Evolutionary conservation across 2,797 vertebrate genomes (phyloP), one percentile per base, ranked within the genome.

Genomic region (Sardinella longiceps): DNA sequence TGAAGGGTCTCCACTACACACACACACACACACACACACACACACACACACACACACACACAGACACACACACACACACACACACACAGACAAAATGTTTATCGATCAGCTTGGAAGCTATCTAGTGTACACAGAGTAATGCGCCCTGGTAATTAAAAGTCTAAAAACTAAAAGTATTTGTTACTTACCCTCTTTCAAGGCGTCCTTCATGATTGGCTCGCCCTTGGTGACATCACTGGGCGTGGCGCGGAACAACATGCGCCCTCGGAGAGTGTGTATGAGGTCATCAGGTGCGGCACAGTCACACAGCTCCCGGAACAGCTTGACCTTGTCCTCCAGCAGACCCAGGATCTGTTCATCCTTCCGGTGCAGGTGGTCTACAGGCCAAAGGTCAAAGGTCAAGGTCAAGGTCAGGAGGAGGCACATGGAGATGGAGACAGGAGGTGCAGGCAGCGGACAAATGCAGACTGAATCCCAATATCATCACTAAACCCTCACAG

Each of bases 321-420:
- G 95, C 90, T 94, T 95, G 0, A 96, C 91, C 89, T 99, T 99
- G 89, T 99, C 97, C 88, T 97, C 96, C 89, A 99, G 86, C 58
- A 98, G 84, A 0, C 88, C 89, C 63, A 97, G 86, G 81, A 99
- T 97, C 91, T 98, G 96, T 81, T 96, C 95, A 50, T 99, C 97
- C 90, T 96, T 98, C 85, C 94, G 95, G 0, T 95, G 95, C 77
- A 99, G 96, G 88, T 96, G 96, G 60, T 97, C 97, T 98, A 95
- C 11, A 20, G 66, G 66, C 4, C 66, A 37, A 30, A 74, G 66
- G 3, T 18, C 12, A 46, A 46, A 11, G 39, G 15, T 56, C 43
- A 37, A 43, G 43, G 43, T 43, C 43, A 43, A n/a, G 46, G 46
- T 48, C 46, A 48, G 46, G 46, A 10, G 12, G 46, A 48, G 46